Base-by-base conservation (phyloP, 2,797 vertebrate genomes). In the Anisognathus igniventris region DNA sequence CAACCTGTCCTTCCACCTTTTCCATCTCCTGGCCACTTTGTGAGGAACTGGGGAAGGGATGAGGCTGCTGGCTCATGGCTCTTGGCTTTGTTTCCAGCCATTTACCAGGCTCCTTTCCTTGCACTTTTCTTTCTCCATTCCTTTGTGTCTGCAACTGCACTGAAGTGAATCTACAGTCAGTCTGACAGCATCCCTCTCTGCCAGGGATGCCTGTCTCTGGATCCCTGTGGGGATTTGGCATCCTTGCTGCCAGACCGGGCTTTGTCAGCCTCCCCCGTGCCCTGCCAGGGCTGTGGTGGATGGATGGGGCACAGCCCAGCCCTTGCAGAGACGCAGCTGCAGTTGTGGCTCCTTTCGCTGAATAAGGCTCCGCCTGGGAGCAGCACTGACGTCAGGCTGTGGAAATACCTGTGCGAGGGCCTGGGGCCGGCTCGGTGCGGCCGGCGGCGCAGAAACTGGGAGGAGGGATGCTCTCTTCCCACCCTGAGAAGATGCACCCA, bases 341-440 rank as follows among this genome's bases (percentile, higher is more conserved):
- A 48, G 60, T 68, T 31, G 14, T 0, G 2, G 15, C 28, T 64
- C 72, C 58, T 77, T 62, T 20, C 51, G 68, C 68, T 75, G 84
- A 78, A 74, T 23, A 65, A 91, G 77, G 65, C 94, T 80, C 35
- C 1, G 23, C 65, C 90, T 73, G 82, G 71, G 54, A 90, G 89
- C 70, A 48, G 77, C 8, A 1, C 56, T 92, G 95, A 90, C 44
- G 31, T 92, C 85, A 90, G 82, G 39, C 79, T 5, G 19, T 88
- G 66, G 88, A 80, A 94, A 91, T 80, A 88, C 91, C 93, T 82
- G 85, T 60, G 82, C 3, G 17, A 90, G 87, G 54, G 42, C 74
- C 37, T 2, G 17, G 80, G 83, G 70, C 73, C 19, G 30, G 60
- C 51, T 78, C 7, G 2, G 31, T 2, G 1, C 1, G 2, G 75